These are phyloP conservation scores for Macrobrachium nipponense DNA, from an alignment of 1,140 invertebrate species.

Conservation along the genomic window DNA sequence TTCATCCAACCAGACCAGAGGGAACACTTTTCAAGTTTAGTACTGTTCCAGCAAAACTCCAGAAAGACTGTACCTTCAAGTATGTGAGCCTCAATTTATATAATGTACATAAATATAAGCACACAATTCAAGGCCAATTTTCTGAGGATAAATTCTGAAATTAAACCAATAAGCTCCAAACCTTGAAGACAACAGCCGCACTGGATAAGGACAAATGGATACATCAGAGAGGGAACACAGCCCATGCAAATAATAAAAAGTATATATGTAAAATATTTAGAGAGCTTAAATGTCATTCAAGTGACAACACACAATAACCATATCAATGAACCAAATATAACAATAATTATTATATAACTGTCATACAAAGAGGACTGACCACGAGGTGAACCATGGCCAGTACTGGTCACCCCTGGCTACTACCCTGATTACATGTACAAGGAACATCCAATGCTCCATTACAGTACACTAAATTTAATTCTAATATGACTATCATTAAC, in stretches of 20 bases:
- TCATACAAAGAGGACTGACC: constrained; percentile 38
- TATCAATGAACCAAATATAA: constrained; percentile 45
- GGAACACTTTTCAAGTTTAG: no score
- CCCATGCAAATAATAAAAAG: constrained; percentile 51
- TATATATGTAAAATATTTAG: constrained; percentile 21
- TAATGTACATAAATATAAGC: no score
- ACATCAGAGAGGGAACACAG: constrained; percentile 57
- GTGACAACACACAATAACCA: constrained; percentile 51
- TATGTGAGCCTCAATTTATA: no score
- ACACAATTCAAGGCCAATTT: no score
- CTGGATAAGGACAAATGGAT: constrained; percentile 38
- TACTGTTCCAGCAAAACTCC: no score
- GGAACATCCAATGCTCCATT: constrained; percentile 42
- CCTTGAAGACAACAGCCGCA: not conserved
- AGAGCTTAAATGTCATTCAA: constrained; percentile 39
- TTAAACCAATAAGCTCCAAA: no score
- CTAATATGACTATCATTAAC: constrained; percentile 43
- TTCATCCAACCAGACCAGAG: no score
- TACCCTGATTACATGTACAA: constrained; percentile 42
- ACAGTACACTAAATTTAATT: constrained; percentile 42
- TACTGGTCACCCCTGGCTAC: constrained; percentile 58
- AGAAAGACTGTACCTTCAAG: no score
- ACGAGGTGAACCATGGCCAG: constrained; percentile 56
- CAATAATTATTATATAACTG: constrained; percentile 29
- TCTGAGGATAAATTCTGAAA: no score